A percentile compares a stretch with the other conserved stretches of the same genome.
Conservation (phyloP, 2,888 invertebrate species). For the Ophioninae sp. region DNA sequence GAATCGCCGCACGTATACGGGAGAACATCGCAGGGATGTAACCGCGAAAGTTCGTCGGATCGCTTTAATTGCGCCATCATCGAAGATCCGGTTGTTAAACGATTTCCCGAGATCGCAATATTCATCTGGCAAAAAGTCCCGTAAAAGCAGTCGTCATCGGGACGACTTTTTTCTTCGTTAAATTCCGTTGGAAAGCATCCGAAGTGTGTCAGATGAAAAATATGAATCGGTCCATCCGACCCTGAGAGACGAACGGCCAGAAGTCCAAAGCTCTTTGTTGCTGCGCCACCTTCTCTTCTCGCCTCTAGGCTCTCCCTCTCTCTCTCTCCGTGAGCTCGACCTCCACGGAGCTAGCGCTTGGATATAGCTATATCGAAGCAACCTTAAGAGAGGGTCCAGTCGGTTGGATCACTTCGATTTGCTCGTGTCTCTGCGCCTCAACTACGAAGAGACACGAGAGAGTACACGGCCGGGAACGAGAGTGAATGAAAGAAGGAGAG, state of each 20-base stretch:
- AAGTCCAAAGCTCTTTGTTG: constrained; percentile 79
- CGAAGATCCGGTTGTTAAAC: constrained; percentile 8
- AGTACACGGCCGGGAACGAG: constrained; percentile 36
- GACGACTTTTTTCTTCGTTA: not conserved
- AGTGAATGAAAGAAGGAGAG: constrained; percentile 37
- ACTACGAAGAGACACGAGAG: constrained; percentile 47
- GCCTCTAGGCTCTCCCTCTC: constrained; percentile 73
- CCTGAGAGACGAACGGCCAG: constrained; percentile 73
- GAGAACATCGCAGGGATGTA: constrained; percentile 66
- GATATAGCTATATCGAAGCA: constrained; percentile 18
- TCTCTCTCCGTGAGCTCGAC: constrained; percentile 70
- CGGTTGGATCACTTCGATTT: constrained; percentile 74
- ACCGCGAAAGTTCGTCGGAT: constrained; percentile 21
- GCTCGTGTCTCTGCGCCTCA: constrained; percentile 71
- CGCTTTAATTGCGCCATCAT: not conserved
- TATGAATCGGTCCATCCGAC: constrained; percentile 65
- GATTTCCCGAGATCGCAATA: not conserved
- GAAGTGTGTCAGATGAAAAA: constrained; percentile 38
- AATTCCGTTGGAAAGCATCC: constrained; percentile 22
- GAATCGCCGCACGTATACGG: constrained; percentile 70
- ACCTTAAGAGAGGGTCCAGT: constrained; percentile 48
- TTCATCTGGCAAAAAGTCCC: not conserved
- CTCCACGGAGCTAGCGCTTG: constrained; percentile 60
- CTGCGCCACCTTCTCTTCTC: constrained; percentile 79
- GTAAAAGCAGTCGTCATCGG: not conserved